Conservation (phyloP, 2,888 invertebrate species). For the Sepiola atlantica region DNA sequence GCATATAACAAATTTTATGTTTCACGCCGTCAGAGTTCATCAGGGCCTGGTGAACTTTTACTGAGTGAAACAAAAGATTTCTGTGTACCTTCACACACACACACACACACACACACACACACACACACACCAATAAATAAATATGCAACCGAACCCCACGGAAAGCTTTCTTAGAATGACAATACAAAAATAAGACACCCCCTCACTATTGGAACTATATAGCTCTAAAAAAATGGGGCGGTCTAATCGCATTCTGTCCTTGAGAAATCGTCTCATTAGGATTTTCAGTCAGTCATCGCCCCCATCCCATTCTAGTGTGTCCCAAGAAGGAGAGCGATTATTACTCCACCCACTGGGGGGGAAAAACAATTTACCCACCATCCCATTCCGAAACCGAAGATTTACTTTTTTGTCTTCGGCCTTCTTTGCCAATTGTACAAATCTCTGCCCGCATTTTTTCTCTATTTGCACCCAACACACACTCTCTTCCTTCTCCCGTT, state of each 20-base stretch:
- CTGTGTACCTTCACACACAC: neutral
- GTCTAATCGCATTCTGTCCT: neutral
- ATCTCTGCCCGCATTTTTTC: too few species aligned
- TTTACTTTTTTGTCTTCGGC: too few species aligned
- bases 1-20: too few species aligned
- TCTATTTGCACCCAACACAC: too few species aligned
- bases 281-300: neutral
- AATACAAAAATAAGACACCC: too few species aligned
- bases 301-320: neutral
- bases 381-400: neutral
- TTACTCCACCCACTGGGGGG: neutral
- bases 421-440: too few species aligned
- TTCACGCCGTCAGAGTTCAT: neutral
- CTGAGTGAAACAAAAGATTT: neutral
- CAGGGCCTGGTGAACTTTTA: too few species aligned
- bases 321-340: neutral
- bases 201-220: too few species aligned
- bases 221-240: neutral
- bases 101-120: constrained; percentile 32
- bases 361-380: neutral
- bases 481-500: too few species aligned
- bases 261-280: neutral
- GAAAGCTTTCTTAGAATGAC: too few species aligned
- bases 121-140: neutral
- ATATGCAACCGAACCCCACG: too few species aligned